phyloP scores from a whole-genome alignment of 2,797 vertebrate species.

The Moxostoma hubbsi region DNA sequence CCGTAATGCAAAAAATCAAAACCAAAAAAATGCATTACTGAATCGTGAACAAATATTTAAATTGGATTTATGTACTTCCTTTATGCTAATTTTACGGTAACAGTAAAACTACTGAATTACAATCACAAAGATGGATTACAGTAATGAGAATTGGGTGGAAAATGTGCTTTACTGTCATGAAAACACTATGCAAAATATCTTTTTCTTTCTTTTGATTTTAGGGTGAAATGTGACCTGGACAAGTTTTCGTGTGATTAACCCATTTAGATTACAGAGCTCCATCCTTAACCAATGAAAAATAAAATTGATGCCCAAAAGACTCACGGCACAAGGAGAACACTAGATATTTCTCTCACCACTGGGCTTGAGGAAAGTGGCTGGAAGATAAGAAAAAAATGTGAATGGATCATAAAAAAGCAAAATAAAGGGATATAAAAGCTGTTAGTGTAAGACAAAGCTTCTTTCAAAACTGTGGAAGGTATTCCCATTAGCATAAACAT shows the following conservation, averaged over 20 bases:
- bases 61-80: no score
- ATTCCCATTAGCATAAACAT: neutral
- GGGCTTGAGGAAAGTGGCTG: conserved; percentile 22
- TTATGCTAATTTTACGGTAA: no score
- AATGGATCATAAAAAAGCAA: conserved; percentile 58
- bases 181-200: no score
- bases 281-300: neutral
- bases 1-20: neutral
- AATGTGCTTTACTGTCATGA: no score
- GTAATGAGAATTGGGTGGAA: no score
- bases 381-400: conserved; percentile 54
- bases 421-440: conserved; percentile 54
- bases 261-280: neutral
- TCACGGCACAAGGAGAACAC: neutral
- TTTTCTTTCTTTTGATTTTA: no score
- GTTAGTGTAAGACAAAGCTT: conserved; percentile 49
- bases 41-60: no score
- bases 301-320: neutral
- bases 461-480: conserved; percentile 47
- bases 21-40: no score
- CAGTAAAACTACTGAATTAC: no score
- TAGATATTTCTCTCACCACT: conserved; percentile 58
- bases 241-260: no score
- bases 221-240: no score
- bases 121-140: no score